Evolutionary conservation across 2,888 invertebrate genomes (phyloP), one percentile per base, ranked within the genome.

Genomic region (Clivina fossor): DNA sequence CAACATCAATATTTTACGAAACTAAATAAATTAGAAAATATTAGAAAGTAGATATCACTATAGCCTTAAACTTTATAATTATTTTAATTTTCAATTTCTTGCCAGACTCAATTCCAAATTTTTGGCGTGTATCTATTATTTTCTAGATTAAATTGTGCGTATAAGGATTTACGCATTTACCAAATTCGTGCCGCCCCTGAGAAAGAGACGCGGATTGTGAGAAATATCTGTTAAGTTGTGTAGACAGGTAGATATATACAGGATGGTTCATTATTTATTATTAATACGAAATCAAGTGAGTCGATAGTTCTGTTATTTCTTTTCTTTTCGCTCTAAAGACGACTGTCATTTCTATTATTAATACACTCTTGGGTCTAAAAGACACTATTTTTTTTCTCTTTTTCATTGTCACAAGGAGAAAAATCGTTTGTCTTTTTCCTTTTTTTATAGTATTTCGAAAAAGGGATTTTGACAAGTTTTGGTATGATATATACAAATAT

Each of bases 401-500:
- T 13, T 5, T 41, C 41, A 22, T 53, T 53, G 53, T 44, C 28
- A 28, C 18, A 24, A 32, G 30, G n/a, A n/a, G 5, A 19, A 40
- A 41, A 51, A 41, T 53, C 53, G 53, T 44, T 53, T 44, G 44
- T 53, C 53, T 53, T 44, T 49, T 53, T 53, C 19, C 32, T 22
- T 47, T 32, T 22, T 33, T 33, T 33, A 47, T 47, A n/a, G n/a
- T n/a, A n/a, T n/a, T 8, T 4, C 20, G 19, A 40, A 40, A 41
- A 53, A 43, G 44, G 51, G 43, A 51, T 51, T 51, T 51, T 53
- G 53, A 53, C 53, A 53, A 53, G 44, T 28, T 26, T 37, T 44
- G 44, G 44, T 53, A 44, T 53, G 53, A 53, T 53, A 43, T 53
- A 53, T 53, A 53, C 53, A 53, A 53, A 53, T 53, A 53, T 53